A percentile compares a stretch with the other conserved stretches of the same genome.
These are phyloP conservation scores for Hypocryptadius cinnamomeus DNA, from an alignment of 2,113 vertebrate species.

Conservation along the genomic window DNA sequence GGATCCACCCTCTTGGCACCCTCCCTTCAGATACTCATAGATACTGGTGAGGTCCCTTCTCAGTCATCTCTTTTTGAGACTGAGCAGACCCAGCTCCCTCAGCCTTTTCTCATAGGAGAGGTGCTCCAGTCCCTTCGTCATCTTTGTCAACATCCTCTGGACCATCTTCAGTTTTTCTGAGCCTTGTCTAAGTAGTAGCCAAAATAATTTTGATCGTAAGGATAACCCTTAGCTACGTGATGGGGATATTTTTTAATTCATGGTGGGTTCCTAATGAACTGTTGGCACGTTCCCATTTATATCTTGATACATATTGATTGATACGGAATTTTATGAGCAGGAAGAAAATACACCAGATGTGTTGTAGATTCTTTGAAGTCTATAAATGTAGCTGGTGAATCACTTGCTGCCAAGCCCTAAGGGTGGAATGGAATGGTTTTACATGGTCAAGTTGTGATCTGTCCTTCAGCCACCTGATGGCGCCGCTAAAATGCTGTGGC, in stretches of 20 bases:
- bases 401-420: accelerated
- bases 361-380: not conserved
- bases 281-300: not conserved
- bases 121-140: not conserved
- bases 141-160: not conserved
- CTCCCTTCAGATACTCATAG: not conserved
- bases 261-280: not conserved
- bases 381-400: not conserved
- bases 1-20: not conserved
- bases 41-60: not conserved
- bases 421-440: not conserved
- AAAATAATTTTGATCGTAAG: not conserved
- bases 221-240: not conserved
- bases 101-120: not conserved
- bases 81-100: not conserved
- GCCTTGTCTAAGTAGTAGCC: not conserved
- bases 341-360: not conserved
- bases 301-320: not conserved
- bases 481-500: not conserved
- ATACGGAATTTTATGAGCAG: not conserved
- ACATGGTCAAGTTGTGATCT: accelerated
- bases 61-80: not conserved
- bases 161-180: not conserved
- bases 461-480: not conserved
- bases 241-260: not conserved